Percentiles rank a stretch among this genome's conserved stretches.
These are phyloP conservation scores for Lasioglossum villosulum DNA, from an alignment of 2,888 invertebrate genomes.

Conservation along the genomic window DNA sequence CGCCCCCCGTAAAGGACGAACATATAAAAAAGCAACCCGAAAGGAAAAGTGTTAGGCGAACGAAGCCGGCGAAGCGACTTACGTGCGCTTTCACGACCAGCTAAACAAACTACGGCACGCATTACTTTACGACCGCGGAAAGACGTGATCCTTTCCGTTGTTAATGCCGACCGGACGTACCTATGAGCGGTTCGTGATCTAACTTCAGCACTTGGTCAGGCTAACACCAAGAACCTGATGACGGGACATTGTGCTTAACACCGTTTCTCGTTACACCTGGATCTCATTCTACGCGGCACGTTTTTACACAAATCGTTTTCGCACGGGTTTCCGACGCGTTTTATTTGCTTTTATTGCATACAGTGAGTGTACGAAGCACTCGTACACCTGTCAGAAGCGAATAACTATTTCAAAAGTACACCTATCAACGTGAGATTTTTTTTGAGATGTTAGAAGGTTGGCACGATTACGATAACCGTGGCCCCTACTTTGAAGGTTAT, in stretches of 20 bases:
- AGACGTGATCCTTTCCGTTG: constrained; percentile 83
- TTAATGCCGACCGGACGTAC: constrained; percentile 81
- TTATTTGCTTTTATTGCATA: not conserved
- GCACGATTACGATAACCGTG: too few relatives aligned
- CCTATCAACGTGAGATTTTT: too few relatives aligned
- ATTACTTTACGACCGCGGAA: constrained; percentile 81
- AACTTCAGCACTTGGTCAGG: constrained; percentile 12
- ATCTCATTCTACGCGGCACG: not conserved
- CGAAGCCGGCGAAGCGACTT: constrained; percentile 65
- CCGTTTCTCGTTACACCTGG: not conserved
- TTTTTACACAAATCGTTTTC: not conserved
- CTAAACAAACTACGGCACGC: constrained; percentile 80
- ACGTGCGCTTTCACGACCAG: constrained; percentile 73
- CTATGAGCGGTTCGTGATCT: constrained; percentile 76
- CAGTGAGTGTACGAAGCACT: too few relatives aligned
- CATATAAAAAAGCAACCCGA: constrained; percentile 33
- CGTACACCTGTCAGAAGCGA: too few relatives aligned
- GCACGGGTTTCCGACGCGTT: not conserved
- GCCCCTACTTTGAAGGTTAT: too few relatives aligned
- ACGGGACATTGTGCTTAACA: not conserved
- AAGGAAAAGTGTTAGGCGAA: not conserved
- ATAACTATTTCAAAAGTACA: too few relatives aligned
- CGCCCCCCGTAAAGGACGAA: constrained; percentile 13
- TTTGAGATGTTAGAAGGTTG: too few relatives aligned
- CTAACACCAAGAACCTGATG: not conserved